These are phyloP conservation scores for Philypnodon macrostomus DNA, from an alignment of 2,797 vertebrate genomes.

Conservation along the genomic window DNA sequence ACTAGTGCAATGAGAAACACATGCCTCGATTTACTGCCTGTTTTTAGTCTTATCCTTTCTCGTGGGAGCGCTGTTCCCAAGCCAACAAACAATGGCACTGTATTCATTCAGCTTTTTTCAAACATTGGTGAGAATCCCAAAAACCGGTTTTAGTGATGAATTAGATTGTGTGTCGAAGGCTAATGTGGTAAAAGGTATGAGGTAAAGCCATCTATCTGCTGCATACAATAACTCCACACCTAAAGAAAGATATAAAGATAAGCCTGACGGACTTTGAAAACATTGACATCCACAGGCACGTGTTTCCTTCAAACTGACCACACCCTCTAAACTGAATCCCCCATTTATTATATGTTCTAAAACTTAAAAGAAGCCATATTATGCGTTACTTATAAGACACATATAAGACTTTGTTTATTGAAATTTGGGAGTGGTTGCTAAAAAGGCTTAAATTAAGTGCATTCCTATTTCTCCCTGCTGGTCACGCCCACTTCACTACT, in stretches of 20 bases:
- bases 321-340: too few relatives aligned
- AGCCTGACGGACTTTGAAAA: conserved; percentile 3
- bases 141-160: conserved; percentile 12
- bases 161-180: conserved; percentile 11
- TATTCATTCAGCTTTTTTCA: conserved; percentile 53
- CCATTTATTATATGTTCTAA: too few relatives aligned
- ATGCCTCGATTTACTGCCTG: conserved; percentile 50
- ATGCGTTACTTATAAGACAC: too few relatives aligned
- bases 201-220: conserved; percentile 11
- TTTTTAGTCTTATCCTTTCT: conserved; percentile 47
- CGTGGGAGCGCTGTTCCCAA: conserved; percentile 46
- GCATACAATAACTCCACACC: neutral
- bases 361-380: too few relatives aligned
- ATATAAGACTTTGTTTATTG: too few relatives aligned
- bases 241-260: conserved; percentile 7
- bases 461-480: too few relatives aligned
- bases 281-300: conserved; percentile 1
- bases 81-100: conserved; percentile 51
- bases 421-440: too few relatives aligned
- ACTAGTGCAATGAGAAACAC: conserved; percentile 62
- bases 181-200: conserved; percentile 10
- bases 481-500: too few relatives aligned
- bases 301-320: neutral
- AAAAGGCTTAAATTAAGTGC: too few relatives aligned
- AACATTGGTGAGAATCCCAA: conserved; percentile 18